Conservation (phyloP, 2,888 invertebrate genomes). For the Vannuccia rotundouncinata region DNA sequence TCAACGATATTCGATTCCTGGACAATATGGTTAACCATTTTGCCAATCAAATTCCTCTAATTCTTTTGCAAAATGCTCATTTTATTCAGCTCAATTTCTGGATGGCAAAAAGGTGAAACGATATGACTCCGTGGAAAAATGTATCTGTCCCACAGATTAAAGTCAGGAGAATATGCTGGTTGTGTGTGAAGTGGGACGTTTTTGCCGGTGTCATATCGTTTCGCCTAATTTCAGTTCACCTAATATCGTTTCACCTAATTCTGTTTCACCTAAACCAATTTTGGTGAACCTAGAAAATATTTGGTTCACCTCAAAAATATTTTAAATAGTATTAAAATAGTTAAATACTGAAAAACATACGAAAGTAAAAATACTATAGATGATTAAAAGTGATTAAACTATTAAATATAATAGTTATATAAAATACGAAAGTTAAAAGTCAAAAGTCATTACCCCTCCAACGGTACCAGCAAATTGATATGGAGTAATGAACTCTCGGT, state of each 20-base stretch:
- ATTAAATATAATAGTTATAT: background rate
- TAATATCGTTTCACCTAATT: background rate
- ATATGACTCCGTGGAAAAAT: too few relatives aligned
- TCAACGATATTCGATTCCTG: too few relatives aligned
- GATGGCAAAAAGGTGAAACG: too few relatives aligned
- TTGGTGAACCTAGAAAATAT: background rate
- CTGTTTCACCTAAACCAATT: background rate
- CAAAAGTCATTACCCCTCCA: background rate
- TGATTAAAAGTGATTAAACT: background rate
- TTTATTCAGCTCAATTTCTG: too few relatives aligned
- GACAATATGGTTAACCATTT: too few relatives aligned
- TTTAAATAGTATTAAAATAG: background rate
- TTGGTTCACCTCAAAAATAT: background rate
- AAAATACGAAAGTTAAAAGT: background rate
- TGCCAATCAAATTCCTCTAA: too few relatives aligned
- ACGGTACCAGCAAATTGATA: background rate
- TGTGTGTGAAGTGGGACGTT: too few relatives aligned
- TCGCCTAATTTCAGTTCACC: background rate
- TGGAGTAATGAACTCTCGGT: conserved; percentile 9
- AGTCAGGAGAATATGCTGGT: too few relatives aligned
- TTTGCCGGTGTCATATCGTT: background rate
- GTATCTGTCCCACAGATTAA: too few relatives aligned
- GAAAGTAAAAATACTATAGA: background rate
- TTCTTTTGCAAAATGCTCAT: too few relatives aligned
- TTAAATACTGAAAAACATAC: background rate